Conservation (phyloP, 2,113 vertebrate species). For the Dunckerocampus dactyliophorus region DNA sequence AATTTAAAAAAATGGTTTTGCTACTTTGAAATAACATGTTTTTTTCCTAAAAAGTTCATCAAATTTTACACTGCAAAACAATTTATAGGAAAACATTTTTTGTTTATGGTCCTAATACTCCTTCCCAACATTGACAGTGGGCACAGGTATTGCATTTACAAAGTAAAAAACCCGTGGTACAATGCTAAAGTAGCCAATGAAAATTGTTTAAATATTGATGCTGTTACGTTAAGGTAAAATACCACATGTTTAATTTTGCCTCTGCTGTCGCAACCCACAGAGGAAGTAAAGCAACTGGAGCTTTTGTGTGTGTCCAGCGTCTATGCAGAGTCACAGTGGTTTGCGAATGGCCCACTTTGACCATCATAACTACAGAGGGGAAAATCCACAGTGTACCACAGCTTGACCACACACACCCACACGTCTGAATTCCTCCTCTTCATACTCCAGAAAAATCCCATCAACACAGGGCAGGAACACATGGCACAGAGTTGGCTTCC, state of each 20-base stretch:
- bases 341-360: slow-evolving; percentile 45
- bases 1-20: too few species aligned
- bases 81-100: too few species aligned
- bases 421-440: slow-evolving; percentile 69
- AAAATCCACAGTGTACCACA: slow-evolving; percentile 57
- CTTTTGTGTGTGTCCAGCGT: slow-evolving; percentile 34
- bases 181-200: too few species aligned
- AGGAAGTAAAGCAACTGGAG: slow-evolving; percentile 39
- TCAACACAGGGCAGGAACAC: slow-evolving; percentile 30
- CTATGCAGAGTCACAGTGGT: slow-evolving; percentile 40
- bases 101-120: too few species aligned
- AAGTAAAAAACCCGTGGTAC: too few species aligned
- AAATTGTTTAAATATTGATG: slow-evolving; percentile 4
- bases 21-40: too few species aligned
- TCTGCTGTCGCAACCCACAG: slow-evolving; percentile 25
- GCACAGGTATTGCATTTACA: too few species aligned
- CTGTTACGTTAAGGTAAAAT: background rate
- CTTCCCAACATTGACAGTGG: too few species aligned
- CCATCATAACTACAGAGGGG: slow-evolving; percentile 42
- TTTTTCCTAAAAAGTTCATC: too few species aligned
- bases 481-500: slow-evolving; percentile 36
- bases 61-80: too few species aligned
- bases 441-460: slow-evolving; percentile 37
- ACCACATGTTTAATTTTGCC: slow-evolving; percentile 17
- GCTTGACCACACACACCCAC: slow-evolving; percentile 69